Evolutionary conservation across 2,797 vertebrate genomes (phyloP).

Genomic region (Falco biarmicus): DNA sequence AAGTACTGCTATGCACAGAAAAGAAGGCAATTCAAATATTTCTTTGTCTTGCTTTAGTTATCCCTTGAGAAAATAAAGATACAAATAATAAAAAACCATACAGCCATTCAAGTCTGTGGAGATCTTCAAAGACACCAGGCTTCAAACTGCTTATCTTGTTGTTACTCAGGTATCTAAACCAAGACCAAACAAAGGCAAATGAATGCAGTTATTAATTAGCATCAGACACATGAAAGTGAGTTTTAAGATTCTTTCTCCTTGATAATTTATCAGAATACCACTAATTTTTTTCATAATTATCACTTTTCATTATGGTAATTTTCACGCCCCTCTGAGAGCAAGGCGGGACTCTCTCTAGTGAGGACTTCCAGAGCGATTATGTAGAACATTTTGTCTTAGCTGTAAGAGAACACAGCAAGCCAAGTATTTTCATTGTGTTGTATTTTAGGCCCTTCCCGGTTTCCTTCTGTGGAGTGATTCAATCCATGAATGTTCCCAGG

Average conservation of each 20-base stretch:
- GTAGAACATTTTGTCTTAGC: neutral
- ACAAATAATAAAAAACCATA: slow-evolving; percentile 73
- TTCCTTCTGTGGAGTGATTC: neutral
- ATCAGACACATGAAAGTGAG: neutral
- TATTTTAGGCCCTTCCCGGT: neutral
- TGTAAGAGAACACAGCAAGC: neutral
- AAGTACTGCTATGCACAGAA: neutral
- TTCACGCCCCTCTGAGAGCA: neutral
- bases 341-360: neutral
- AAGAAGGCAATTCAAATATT: neutral
- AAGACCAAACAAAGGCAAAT: neutral
- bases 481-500: neutral
- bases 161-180: slow-evolving; percentile 89
- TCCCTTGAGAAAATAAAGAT: slow-evolving; percentile 2
- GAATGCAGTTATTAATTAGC: neutral
- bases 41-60: neutral
- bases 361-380: neutral
- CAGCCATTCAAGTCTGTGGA: slow-evolving; percentile 94
- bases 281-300: neutral
- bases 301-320: neutral
- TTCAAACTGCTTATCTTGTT: slow-evolving; percentile 89
- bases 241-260: neutral
- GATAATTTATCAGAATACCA: neutral
- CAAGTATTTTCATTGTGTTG: neutral
- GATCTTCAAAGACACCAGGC: slow-evolving; percentile 90